Evolutionary conservation across 2,888 invertebrate genomes (phyloP).

Genomic region (Tiliacea aurago): DNA sequence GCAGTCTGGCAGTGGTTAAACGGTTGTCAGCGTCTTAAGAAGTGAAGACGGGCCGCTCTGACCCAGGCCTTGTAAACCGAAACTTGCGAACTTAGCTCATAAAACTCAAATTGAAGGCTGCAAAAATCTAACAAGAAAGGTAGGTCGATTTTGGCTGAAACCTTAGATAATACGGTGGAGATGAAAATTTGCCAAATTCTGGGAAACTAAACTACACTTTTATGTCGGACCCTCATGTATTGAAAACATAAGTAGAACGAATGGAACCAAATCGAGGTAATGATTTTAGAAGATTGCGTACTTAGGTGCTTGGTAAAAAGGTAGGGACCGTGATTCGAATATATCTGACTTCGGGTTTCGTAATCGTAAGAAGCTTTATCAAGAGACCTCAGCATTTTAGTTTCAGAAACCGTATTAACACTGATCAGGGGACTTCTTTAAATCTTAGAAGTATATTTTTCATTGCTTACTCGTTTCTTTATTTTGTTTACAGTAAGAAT

Average conservation of each 20-base stretch:
- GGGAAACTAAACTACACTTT: slow-evolving; percentile 50
- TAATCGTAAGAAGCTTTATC: slow-evolving; percentile 43
- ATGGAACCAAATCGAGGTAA: slow-evolving; percentile 56
- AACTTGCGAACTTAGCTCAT: slow-evolving; percentile 56
- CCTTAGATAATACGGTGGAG: slow-evolving; percentile 47
- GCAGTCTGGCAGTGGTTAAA: too few relatives aligned
- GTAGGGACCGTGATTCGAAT: slow-evolving; percentile 58
- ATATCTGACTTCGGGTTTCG: slow-evolving; percentile 46
- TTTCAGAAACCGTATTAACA: slow-evolving; percentile 23
- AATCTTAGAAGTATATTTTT: background rate
- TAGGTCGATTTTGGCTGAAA: slow-evolving; percentile 32
- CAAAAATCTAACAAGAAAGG: slow-evolving; percentile 45
- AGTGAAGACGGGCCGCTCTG: slow-evolving; percentile 37
- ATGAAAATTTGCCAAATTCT: slow-evolving; percentile 57
- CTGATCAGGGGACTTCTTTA: slow-evolving; percentile 19
- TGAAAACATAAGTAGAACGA: slow-evolving; percentile 63
- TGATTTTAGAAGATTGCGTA: slow-evolving; percentile 59
- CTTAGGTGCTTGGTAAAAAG: slow-evolving; percentile 47
- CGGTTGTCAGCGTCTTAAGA: too few relatives aligned
- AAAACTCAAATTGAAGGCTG: slow-evolving; percentile 53
- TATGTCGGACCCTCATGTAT: slow-evolving; percentile 54
- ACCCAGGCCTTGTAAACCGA: slow-evolving; percentile 53
- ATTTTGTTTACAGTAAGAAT: too few relatives aligned
- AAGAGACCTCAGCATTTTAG: slow-evolving; percentile 37
- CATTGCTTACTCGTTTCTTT: background rate